These are phyloP conservation scores for Lacerta bilineata DNA, from an alignment of 2,797 vertebrate species.

Conservation along the genomic window DNA sequence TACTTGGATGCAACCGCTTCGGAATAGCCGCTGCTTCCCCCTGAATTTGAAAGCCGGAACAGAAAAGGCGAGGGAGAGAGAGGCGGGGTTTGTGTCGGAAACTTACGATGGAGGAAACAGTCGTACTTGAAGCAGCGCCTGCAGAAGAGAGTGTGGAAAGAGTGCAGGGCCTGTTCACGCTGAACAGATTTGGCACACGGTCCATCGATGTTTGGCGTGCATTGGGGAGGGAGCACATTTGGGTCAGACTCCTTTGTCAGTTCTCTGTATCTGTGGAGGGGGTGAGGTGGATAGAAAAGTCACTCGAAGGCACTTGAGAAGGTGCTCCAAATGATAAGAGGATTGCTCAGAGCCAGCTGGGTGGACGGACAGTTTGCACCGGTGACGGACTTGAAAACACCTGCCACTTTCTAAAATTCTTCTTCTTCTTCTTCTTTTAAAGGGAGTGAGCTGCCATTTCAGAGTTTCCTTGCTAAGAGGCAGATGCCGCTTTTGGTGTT, in stretches of 20 bases:
- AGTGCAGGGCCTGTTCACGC: conserved; percentile 96
- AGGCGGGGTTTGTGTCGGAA: background rate
- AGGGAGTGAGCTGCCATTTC: background rate
- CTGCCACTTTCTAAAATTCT: background rate
- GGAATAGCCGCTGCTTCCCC: background rate
- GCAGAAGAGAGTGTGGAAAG: conserved; percentile 99
- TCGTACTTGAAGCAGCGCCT: conserved; percentile 99
- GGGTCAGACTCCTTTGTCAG: conserved; percentile 90
- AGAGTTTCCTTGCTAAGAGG: background rate
- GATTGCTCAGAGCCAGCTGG: background rate
- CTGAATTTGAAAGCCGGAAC: background rate
- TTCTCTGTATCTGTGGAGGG: conserved; percentile 89
- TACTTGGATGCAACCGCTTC: too few species aligned
- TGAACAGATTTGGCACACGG: conserved; percentile 95
- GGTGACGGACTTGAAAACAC: background rate
- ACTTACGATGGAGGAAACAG: conserved; percentile 96
- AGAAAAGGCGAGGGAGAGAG: background rate
- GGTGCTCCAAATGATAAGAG: fast-evolving
- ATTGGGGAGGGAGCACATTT: conserved; percentile 92
- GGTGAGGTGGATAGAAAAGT: conserved; percentile 10
- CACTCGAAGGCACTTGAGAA: fast-evolving
- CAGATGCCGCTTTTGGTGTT: background rate
- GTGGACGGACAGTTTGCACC: background rate
- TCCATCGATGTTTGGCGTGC: conserved; percentile 96
- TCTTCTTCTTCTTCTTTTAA: background rate